These are phyloP conservation scores for Xerus rutilus DNA, from an alignment of 2,797 vertebrate genomes.

Conservation along the genomic window DNA sequence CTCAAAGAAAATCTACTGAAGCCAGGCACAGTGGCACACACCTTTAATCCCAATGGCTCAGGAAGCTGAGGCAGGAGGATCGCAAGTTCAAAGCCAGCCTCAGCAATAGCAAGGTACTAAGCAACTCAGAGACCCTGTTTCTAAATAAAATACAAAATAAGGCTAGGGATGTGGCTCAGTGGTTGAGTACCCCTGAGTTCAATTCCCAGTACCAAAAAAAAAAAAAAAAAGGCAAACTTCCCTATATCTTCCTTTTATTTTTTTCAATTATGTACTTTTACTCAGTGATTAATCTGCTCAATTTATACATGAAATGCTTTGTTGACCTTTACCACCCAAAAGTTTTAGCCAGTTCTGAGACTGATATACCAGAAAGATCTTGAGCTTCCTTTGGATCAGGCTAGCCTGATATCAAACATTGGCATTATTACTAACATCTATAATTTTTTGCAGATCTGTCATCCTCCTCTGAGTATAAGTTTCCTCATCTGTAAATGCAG, in stretches of 20 bases:
- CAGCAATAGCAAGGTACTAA: no score
- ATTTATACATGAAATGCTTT: background rate
- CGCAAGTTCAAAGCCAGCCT: no score
- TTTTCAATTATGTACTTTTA: background rate
- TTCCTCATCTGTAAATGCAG: background rate
- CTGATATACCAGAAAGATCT: background rate
- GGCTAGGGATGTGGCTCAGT: no score
- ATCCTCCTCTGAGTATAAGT: accelerated
- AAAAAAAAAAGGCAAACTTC: no score
- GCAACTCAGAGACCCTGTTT: no score
- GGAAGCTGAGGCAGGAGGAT: no score
- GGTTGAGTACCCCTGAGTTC: no score
- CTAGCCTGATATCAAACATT: background rate
- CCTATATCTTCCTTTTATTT: background rate
- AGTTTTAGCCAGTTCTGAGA: background rate
- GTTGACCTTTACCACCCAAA: background rate
- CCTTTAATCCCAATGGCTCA: no score
- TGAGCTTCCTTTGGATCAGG: background rate
- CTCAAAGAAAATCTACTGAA: background rate
- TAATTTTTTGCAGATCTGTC: background rate
- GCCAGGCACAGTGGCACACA: no score
- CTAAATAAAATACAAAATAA: no score
- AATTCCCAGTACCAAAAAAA: no score
- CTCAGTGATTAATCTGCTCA: background rate
- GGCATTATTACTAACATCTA: background rate